phyloP scores from a whole-genome alignment of 2,113 vertebrate species.

The Rhabdornis inornatus region DNA sequence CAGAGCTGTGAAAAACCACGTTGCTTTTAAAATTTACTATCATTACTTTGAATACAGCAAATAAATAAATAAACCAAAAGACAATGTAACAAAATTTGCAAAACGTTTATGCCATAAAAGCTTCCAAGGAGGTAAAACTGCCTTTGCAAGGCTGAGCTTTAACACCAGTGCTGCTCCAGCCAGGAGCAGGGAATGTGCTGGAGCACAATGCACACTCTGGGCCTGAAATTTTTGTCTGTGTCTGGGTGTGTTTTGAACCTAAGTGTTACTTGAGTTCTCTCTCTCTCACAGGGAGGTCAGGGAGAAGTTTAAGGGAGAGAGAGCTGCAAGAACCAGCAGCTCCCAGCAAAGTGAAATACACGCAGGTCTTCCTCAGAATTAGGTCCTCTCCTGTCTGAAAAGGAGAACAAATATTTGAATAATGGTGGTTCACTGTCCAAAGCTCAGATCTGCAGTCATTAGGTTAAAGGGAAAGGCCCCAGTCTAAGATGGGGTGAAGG shows the following conservation, averaged over 20 bases:
- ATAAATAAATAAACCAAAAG: background rate
- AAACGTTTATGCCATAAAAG: background rate
- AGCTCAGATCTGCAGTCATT: accelerated
- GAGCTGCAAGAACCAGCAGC: background rate
- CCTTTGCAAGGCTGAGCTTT: background rate
- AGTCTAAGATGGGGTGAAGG: background rate
- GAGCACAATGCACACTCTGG: background rate
- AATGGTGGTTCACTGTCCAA: background rate
- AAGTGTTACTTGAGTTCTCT: background rate
- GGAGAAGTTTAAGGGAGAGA: background rate
- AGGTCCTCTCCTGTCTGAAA: background rate
- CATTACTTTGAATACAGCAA: background rate
- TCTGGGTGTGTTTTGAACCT: background rate
- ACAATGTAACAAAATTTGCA: background rate
- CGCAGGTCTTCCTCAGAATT: background rate
- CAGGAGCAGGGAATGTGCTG: background rate
- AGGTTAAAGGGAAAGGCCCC: background rate
- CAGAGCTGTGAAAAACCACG: background rate
- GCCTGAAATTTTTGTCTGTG: background rate
- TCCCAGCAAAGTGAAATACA: background rate
- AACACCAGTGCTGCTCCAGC: background rate
- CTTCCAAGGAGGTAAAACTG: background rate
- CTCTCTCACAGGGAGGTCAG: background rate
- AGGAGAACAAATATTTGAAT: background rate
- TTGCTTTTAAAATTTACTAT: background rate